Conservation (phyloP, 2,113 vertebrate genomes). For the Columba janthina region DNA sequence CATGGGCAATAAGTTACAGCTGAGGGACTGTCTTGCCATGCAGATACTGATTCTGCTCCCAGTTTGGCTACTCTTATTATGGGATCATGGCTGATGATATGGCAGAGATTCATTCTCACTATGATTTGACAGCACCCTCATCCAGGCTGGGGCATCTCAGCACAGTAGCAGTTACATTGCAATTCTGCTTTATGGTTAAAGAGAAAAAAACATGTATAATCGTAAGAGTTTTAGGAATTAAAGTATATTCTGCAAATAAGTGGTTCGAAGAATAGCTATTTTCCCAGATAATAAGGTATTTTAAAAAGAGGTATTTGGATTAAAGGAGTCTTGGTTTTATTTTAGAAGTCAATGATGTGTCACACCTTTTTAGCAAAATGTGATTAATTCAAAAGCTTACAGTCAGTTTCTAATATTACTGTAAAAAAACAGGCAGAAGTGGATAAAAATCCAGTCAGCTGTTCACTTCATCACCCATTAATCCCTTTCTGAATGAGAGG, state of each 20-base stretch:
- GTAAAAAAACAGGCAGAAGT: background rate
- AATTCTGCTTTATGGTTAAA: background rate
- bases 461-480: background rate
- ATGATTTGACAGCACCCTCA: background rate
- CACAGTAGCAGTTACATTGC: background rate
- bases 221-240: background rate
- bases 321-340: constrained; percentile 29
- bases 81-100: background rate
- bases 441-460: background rate
- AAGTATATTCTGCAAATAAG: constrained; percentile 2
- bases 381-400: constrained; percentile 25
- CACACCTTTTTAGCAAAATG: constrained; percentile 12
- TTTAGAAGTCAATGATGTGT: constrained; percentile 22
- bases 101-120: background rate
- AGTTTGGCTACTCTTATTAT: accelerated
- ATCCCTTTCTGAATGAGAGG: background rate
- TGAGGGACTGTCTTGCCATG: background rate
- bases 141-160: background rate
- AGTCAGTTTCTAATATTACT: background rate
- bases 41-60: background rate
- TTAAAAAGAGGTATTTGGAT: constrained; percentile 1
- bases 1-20: background rate
- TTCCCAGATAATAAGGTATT: constrained; percentile 12
- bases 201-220: background rate
- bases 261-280: constrained; percentile 12